Base-by-base conservation (phyloP, 2,888 invertebrate species). In the Diachrysia chrysitis region DNA sequence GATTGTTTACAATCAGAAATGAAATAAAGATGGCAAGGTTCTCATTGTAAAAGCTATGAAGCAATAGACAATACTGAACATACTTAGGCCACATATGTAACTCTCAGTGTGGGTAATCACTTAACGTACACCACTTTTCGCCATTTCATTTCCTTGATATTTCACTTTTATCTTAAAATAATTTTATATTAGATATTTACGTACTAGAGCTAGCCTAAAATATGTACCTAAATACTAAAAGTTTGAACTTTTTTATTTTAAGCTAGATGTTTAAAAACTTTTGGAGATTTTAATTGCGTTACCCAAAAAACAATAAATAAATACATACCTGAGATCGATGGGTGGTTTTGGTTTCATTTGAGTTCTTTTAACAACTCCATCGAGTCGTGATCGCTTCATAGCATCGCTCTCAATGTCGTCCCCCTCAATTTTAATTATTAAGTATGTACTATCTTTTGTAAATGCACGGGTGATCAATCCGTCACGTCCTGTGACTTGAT, bases 371-470 rank as follows among this genome's bases (percentile, higher is more conserved):
- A 84, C 79, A 35, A 85, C 84, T 4, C 87, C 86, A 12, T 90
- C 89, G 1, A 88, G 67, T n/a, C 86, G 81, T 1, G 86, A 84
- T 63, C 85, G 80, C 66, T 89, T 91, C 35, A 80, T 72, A 0
- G 81, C 79, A 6, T 86, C 84, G 14, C 73, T 64, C 6, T 89
- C 86, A 3, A 83, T 71, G 35, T 87, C 85, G n/a, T 85, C 82
- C 0, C 88, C 89, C 58, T 92, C 90, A 9, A 93, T 83, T 73
- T 91, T 93, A 16, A 95, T 87, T 1, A 95, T 87, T 10, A 95
- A 74, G 67, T 91, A 95, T 1, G 91, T 90, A 0, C 91, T 94
- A 58, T 93, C 91, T 54, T 89, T 87, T 1, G 85, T 73, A 61
- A 89, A 92, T 0, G 86, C 82, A 6, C 91, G 85, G 7, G 86